A percentile compares a stretch with the other conserved stretches of the same genome.
Evolutionary conservation across 2,797 vertebrate species (phyloP).

Genomic region (Sylvia borin): DNA sequence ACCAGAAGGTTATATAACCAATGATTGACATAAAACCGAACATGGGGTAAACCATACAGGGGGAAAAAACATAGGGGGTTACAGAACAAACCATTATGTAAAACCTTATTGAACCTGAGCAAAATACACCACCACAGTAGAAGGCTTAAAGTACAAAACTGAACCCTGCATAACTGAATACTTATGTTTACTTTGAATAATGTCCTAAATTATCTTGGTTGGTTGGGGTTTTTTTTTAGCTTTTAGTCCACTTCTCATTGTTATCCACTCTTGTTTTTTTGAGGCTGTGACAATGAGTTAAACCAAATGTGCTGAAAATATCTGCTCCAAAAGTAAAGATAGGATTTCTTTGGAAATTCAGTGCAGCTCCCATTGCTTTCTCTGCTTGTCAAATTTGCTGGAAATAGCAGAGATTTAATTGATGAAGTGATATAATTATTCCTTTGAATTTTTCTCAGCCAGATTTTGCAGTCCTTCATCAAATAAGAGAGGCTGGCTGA

Average conservation of each 20-base stretch:
- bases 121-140: no score
- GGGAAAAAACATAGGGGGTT: no score
- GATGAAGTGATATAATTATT: background rate
- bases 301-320: background rate
- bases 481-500: background rate
- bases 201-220: background rate
- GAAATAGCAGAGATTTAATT: background rate
- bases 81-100: no score
- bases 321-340: background rate
- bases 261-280: background rate
- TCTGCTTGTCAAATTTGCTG: background rate
- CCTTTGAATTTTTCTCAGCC: background rate
- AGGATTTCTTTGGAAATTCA: background rate
- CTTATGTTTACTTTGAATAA: background rate
- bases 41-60: no score
- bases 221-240: background rate
- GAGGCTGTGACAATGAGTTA: background rate
- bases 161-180: background rate
- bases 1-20: no score
- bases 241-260: background rate
- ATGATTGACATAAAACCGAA: no score
- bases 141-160: background rate
- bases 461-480: background rate
- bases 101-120: no score
- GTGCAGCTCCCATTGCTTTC: background rate